A percentile compares a stretch with the other conserved stretches of the same genome.
Conservation (phyloP, 2,888 invertebrate genomes). For the Notodonta ziczac region DNA sequence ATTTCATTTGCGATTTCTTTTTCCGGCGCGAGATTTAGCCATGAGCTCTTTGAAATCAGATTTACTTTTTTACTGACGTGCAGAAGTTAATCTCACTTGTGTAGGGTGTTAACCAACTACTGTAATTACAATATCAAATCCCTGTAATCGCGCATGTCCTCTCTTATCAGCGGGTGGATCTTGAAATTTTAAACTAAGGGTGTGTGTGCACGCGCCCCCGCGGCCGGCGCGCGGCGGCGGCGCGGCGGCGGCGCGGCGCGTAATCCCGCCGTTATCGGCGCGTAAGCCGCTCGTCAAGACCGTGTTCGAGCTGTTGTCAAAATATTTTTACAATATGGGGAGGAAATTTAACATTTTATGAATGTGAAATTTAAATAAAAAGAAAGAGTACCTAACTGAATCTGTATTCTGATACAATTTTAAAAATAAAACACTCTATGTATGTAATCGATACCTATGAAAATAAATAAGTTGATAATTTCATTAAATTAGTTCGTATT, state of each 20-base stretch:
- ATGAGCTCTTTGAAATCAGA: not conserved
- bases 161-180: conserved; percentile 53
- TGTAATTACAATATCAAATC: conserved; percentile 11
- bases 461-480: no score
- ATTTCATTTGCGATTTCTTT: no score
- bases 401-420: no score
- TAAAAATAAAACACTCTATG: no score
- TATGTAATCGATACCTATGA: no score
- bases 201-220: conserved; percentile 40
- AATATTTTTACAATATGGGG: conserved; percentile 3
- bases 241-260: conserved; percentile 18
- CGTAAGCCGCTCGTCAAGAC: conserved; percentile 68
- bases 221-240: no score
- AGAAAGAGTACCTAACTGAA: no score
- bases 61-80: not conserved
- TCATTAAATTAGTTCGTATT: no score
- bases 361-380: no score
- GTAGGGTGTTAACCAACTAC: not conserved
- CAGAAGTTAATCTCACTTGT: not conserved
- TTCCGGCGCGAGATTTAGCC: not conserved
- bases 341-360: not conserved
- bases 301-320: not conserved
- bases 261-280: conserved; percentile 62
- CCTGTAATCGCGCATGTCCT: conserved; percentile 19
- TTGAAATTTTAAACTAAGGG: conserved; percentile 72